Evolutionary conservation across 2,888 invertebrate species (phyloP), one percentile per base, ranked within the genome.

Genomic region (Acronicta leporina): DNA sequence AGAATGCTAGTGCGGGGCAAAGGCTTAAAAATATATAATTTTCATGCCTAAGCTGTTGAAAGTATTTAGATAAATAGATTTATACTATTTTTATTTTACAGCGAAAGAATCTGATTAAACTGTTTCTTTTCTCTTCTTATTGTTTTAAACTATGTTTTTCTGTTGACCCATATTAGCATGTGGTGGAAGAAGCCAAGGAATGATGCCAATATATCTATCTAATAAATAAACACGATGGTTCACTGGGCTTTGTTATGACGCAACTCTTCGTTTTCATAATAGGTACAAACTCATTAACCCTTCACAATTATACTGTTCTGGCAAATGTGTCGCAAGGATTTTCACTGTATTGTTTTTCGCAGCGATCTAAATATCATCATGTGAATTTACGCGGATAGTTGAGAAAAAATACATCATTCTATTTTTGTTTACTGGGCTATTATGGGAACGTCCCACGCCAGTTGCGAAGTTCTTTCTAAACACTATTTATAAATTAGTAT

Each of bases 211-310:
- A 83, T 77, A 74, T 77, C 70, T 74, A 77, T 71, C 75, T 77
- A 86, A 87, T 87, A 85, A 83, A 85, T 79, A 75, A 77, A 72
- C 58, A 66, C 61, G 77, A 76, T 77, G 73, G 75, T 75, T 77
- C 76, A 80, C 80, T 80, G 81, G 79, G 77, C 82, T 80, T 83
- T 82, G 80, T 87, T 83, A 86, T 80, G 85, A 85, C 81, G 80
- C 72, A 69, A 85, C 77, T 73, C 54, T 65, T 53, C 73, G 77
- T 77, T 80, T 86, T 86, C 86, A 86, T 85, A 86, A 20, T 20
- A 20, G 20, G 20, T 83, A 86, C 66, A 83, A 79, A 64, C 66
- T 79, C 71, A 77, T 78, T 64, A 79, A 75, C 79, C 75, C 72
- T 75, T 76, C 67, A 75, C 75, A 75, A 77, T 77, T 70, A 7